Evolutionary conservation across 2,797 vertebrate genomes (phyloP), one percentile per base, ranked within the genome.

Genomic region (Corythornis leucogaster): DNA sequence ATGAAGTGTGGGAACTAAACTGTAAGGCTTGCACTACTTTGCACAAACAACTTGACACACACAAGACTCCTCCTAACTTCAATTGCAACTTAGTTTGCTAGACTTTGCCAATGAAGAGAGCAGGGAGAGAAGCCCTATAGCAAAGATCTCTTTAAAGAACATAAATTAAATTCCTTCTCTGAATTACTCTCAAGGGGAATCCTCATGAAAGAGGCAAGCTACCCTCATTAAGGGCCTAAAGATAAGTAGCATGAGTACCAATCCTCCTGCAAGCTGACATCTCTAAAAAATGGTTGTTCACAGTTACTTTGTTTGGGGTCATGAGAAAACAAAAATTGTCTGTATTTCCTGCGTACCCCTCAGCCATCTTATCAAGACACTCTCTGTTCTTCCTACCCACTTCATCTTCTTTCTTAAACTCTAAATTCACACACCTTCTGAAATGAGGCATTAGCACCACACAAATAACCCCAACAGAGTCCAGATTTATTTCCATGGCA

Each of bases 111-210:
- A 3, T 69, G 55, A 62, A 70, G 57, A 58, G 50, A 24, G 31
- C 20, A 71, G 50, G 21, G 53, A 85, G 43, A 71, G 51, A 80
- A 93, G 74, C 86, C 88, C 78, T 81, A 67, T 70, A 91, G 75
- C 78, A 83, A 88, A 81, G 63, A 88, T 48, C 75, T 87, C 74
- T 79, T 88, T 82, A 73, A 92, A 77, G 63, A 91, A 45, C 43
- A 69, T 69, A 66, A 91, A 87, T 95, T 91, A 84, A 92, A 68
- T 80, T 74, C 45, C 48, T 84, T 9, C 40, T 88, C 78, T 74
- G 71, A 88, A 87, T 94, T 84, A 84, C 53, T 76, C 68, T 79
- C 61, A 0, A 22, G 59, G 57, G 85, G 45, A 64, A 69, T 62
- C 85, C 46, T 17, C 2, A 1, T 70, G 80, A 1, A 3, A 84